A percentile compares a stretch with the other conserved stretches of the same genome.
These are phyloP conservation scores for Meloidogyne hapla DNA, from an alignment of 1,140 invertebrate species.

Conservation along the genomic window DNA sequence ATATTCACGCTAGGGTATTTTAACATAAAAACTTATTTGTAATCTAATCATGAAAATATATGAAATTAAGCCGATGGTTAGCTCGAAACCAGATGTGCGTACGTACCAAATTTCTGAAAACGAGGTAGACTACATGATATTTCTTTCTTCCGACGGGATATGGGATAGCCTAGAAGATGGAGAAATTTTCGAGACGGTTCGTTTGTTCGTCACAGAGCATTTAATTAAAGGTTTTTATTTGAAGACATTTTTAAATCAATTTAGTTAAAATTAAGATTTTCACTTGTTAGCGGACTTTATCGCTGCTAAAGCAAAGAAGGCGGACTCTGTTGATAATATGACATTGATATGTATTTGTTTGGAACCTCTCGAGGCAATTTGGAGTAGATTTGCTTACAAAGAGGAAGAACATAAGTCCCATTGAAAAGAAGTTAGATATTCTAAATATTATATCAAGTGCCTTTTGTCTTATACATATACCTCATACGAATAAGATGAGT, in stretches of 20 bases:
- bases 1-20: slow-evolving; percentile 20
- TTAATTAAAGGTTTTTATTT: neutral
- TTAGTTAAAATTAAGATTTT: slow-evolving; percentile 14
- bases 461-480: too few species aligned
- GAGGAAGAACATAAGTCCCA: too few species aligned
- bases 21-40: neutral
- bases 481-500: too few species aligned
- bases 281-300: slow-evolving; percentile 24
- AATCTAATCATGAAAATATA: too few species aligned
- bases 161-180: slow-evolving; percentile 13
- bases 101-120: neutral
- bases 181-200: slow-evolving; percentile 18
- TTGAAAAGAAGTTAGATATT: too few species aligned
- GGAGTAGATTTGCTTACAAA: slow-evolving; percentile 9
- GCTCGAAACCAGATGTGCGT: slow-evolving; percentile 22
- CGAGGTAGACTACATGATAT: slow-evolving; percentile 22
- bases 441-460: too few species aligned
- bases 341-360: slow-evolving; percentile 27
- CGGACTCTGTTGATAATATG: slow-evolving; percentile 23
- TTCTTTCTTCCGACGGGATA: slow-evolving; percentile 26
- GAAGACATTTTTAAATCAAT: neutral
- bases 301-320: slow-evolving; percentile 16
- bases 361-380: slow-evolving; percentile 17
- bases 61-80: slow-evolving; percentile 15
- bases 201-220: slow-evolving; percentile 3